phyloP scores from a whole-genome alignment of 2,797 vertebrate species.

The Catostomus latipinnis region DNA sequence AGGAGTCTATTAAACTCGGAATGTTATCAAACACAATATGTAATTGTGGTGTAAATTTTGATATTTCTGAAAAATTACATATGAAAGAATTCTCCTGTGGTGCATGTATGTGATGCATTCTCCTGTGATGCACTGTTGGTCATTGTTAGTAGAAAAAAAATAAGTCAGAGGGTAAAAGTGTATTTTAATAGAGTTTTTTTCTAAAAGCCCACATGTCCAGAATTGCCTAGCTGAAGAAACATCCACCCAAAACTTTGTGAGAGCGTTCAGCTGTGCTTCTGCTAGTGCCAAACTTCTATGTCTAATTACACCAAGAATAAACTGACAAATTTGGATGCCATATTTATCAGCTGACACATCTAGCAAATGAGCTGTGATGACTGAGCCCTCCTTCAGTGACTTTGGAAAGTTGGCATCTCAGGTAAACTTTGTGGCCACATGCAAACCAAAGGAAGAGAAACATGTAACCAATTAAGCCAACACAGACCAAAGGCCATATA shows the following conservation, averaged over 20 bases:
- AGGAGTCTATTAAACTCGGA: too few species aligned
- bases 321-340: constrained; percentile 10
- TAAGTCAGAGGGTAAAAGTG: neutral
- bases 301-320: constrained; percentile 21
- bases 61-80: too few species aligned
- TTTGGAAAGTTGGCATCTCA: constrained; percentile 48
- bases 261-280: constrained; percentile 17
- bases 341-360: constrained; percentile 47
- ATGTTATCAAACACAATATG: too few species aligned
- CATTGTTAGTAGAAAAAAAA: neutral
- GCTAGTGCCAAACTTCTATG: neutral
- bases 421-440: constrained; percentile 49
- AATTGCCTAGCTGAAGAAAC: constrained; percentile 1
- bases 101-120: neutral
- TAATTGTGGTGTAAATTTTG: too few species aligned
- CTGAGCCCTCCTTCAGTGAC: constrained; percentile 31
- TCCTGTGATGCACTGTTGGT: neutral
- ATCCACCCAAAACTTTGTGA: neutral
- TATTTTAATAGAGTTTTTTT: neutral
- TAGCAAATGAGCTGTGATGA: constrained; percentile 54
- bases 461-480: constrained; percentile 74
- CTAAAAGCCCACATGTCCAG: neutral
- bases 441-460: constrained; percentile 53
- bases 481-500: constrained; percentile 69
- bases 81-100: neutral